Evolutionary conservation across 1,140 invertebrate species (phyloP).

Genomic region (Phenacoccus solenopsis): DNA sequence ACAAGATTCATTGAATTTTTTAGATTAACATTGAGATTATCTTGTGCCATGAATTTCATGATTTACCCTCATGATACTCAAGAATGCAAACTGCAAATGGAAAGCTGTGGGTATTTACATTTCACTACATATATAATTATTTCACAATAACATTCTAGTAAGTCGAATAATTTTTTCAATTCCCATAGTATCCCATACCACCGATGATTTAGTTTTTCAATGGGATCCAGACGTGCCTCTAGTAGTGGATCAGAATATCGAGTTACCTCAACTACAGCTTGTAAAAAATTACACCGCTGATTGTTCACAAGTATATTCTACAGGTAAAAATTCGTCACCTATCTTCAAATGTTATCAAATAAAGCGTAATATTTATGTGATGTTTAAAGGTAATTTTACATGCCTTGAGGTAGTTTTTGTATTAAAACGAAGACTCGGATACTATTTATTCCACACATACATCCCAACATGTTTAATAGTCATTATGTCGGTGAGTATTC

Average conservation of each 20-base stretch:
- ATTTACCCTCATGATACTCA: slow-evolving; percentile 85
- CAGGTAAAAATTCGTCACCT: slow-evolving; percentile 40
- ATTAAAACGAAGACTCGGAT: slow-evolving; percentile 67
- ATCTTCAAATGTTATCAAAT: background rate
- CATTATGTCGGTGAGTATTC: slow-evolving; percentile 65
- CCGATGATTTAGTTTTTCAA: slow-evolving; percentile 78
- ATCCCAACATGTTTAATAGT: slow-evolving; percentile 77
- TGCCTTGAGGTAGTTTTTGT: slow-evolving; percentile 77
- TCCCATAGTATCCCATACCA: slow-evolving; percentile 75
- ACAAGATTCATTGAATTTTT: too few relatives aligned
- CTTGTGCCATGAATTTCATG: slow-evolving; percentile 83
- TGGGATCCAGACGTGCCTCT: slow-evolving; percentile 77
- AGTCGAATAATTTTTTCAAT: background rate
- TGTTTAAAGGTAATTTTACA: slow-evolving; percentile 65
- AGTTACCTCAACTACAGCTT: slow-evolving; percentile 70
- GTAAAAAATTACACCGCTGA: slow-evolving; percentile 74
- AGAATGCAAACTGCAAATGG: slow-evolving; percentile 83
- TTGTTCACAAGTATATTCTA: slow-evolving; percentile 76
- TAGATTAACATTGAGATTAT: slow-evolving; percentile 63
- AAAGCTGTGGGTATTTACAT: slow-evolving; percentile 58
- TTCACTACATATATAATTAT: background rate
- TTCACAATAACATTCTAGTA: background rate
- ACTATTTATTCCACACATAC: slow-evolving; percentile 79
- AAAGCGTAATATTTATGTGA: slow-evolving; percentile 7
- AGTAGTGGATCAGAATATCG: slow-evolving; percentile 80